Base-by-base conservation (phyloP, 53 echinoderm and acorn worm genomes). In the Glandiceps talaboti region DNA sequence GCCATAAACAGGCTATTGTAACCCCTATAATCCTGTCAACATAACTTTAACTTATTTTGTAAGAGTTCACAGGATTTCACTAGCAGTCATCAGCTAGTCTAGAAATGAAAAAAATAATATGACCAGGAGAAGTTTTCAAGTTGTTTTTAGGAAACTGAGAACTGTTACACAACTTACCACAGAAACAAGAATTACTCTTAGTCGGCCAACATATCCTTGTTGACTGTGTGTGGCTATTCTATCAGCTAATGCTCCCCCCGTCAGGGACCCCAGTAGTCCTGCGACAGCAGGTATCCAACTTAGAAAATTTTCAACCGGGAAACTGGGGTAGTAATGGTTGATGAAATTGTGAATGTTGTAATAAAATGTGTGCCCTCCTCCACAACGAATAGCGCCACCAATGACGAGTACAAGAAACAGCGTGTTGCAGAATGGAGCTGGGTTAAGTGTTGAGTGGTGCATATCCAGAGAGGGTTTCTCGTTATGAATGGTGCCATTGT, bases 271-370 rank as follows among this genome's bases (percentile, higher is more conserved):
- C 26, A 78, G 0, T 1, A 82, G 73, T 14, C 86, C 86, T 0
- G 74, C 31, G 6, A 82, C 72, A 1, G 82, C 74, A 28, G 82
- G 75, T 1, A 32, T 73, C 86, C 86, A 86, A 33, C 82, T 82
- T 25, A 86, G 30, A 29, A 30, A 82, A 27, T 77, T 28, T 33
- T 86, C 86, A 0, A 78, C 77, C 0, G 73, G 82, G 74, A 82
- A 86, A 33, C 29, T 30, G 1, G 86, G 86, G 75, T 75, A 86
- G 33, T 86, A 86, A 28, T 82, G 77, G 30, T 73, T 73, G 76
- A 86, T 81, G 86, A 82, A 86, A 81, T 86, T 86, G 79, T 86
- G 81, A 74, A 86, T 74, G 78, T 86, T 86, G 79, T 86, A 86
- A 30, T 77, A 74, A 27, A 82, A 33, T 14, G 82, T 82, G 75